Evolutionary conservation across 2,113 vertebrate genomes (phyloP).

Genomic region (Galemys pyrenaicus): DNA sequence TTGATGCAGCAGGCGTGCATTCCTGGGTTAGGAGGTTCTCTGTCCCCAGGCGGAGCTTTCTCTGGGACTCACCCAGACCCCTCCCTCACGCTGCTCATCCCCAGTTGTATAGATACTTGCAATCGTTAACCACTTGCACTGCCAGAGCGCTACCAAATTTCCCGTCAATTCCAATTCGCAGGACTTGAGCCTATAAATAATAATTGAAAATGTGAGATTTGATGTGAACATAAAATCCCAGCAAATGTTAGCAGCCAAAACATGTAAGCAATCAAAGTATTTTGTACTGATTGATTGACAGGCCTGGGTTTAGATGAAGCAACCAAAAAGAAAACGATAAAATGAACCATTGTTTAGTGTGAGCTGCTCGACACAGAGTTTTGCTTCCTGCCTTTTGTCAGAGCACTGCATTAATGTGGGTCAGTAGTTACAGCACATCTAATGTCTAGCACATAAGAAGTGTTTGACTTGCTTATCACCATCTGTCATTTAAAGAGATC

Average conservation of each 20-base stretch:
- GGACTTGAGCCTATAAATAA: constrained; percentile 29
- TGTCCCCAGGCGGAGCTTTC: neutral
- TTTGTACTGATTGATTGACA: constrained; percentile 47
- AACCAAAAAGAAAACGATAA: constrained; percentile 26
- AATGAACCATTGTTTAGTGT: neutral
- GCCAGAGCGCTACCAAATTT: neutral
- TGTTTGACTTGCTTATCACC: constrained; percentile 79
- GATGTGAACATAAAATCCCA: constrained; percentile 61
- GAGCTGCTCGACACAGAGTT: neutral
- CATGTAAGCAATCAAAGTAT: constrained; percentile 38
- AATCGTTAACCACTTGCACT: neutral
- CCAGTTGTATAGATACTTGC: neutral
- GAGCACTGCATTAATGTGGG: constrained; percentile 15
- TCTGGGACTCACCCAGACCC: neutral
- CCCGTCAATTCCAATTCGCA: constrained; percentile 29
- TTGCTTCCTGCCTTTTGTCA: neutral
- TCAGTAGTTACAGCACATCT: constrained; percentile 74
- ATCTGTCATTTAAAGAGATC: constrained; percentile 78
- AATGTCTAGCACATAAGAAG: constrained; percentile 77
- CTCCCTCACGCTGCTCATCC: neutral
- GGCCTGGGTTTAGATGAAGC: constrained; percentile 1
- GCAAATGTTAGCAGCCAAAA: constrained; percentile 10
- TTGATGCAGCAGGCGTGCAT: neutral
- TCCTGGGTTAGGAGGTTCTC: neutral
- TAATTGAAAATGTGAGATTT: constrained; percentile 42